These are phyloP conservation scores for Clistopyga incitator DNA, from an alignment of 2,888 invertebrate genomes.

Conservation along the genomic window DNA sequence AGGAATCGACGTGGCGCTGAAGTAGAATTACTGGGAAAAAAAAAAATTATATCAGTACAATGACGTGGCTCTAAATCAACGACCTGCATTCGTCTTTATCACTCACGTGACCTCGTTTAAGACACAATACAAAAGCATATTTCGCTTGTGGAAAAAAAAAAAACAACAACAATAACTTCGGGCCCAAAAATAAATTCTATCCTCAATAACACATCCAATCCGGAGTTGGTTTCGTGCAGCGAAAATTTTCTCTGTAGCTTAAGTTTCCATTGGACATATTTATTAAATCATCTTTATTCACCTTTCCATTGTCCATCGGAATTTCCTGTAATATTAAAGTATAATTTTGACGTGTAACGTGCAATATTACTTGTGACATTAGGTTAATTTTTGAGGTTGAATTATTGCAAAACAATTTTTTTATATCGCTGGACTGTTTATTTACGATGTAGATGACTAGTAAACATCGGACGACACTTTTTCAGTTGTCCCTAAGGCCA, in stretches of 20 bases:
- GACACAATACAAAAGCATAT: conserved; percentile 4
- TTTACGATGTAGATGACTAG: background rate
- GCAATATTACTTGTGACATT: too few species aligned
- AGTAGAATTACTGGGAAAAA: conserved; percentile 39
- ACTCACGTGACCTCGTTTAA: conserved; percentile 56
- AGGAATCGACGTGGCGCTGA: background rate
- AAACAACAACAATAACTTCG: background rate
- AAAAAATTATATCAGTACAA: conserved; percentile 45
- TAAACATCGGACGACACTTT: background rate
- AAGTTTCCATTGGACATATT: background rate
- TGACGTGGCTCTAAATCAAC: conserved; percentile 56
- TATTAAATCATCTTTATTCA: background rate
- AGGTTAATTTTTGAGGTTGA: too few species aligned
- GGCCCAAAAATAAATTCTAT: background rate
- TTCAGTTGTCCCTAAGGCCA: background rate
- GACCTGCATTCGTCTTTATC: conserved; percentile 39
- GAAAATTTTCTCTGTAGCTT: background rate
- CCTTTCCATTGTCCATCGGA: too few species aligned
- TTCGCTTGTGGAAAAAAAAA: background rate
- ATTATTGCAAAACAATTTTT: too few species aligned
- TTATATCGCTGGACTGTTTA: background rate
- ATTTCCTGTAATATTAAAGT: too few species aligned
- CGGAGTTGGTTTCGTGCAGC: background rate
- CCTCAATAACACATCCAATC: background rate
- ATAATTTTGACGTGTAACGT: too few species aligned